These are phyloP conservation scores for Opisthograptis luteolata DNA, from an alignment of 2,888 invertebrate genomes.

Conservation along the genomic window DNA sequence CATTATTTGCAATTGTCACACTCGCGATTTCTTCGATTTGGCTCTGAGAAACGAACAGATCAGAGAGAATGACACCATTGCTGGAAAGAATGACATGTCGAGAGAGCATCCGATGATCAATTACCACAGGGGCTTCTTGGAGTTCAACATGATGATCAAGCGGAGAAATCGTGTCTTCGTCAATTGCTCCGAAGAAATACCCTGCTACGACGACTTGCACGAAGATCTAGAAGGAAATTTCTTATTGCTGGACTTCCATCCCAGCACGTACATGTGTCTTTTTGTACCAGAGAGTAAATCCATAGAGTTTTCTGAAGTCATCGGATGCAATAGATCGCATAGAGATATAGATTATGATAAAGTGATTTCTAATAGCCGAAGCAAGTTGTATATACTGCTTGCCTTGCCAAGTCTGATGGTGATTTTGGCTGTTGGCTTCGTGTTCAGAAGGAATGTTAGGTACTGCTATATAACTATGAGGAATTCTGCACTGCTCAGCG, in stretches of 20 bases:
- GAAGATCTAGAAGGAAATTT: constrained; percentile 45
- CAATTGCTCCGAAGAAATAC: constrained; percentile 32
- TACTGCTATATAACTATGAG: constrained; percentile 85
- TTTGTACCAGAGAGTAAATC: constrained; percentile 43
- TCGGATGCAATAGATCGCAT: constrained; percentile 42
- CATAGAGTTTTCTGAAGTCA: constrained; percentile 40
- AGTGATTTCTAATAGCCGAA: constrained; percentile 34
- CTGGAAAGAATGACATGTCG: not conserved
- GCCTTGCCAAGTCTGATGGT: constrained; percentile 49
- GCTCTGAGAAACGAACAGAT: constrained; percentile 48
- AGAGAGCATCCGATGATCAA: not conserved
- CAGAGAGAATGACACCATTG: not conserved
- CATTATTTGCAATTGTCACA: constrained; percentile 84
- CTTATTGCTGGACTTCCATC: constrained; percentile 55
- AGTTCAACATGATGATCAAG: constrained; percentile 48
- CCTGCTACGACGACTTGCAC: constrained; percentile 25
- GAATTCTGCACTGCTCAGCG: constrained; percentile 82
- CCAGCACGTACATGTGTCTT: constrained; percentile 52
- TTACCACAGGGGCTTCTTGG: constrained; percentile 51
- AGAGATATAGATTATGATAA: constrained; percentile 41
- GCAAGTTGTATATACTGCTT: constrained; percentile 46
- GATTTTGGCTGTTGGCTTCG: constrained; percentile 45
- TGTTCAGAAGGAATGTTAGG: constrained; percentile 80
- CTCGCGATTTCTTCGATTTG: constrained; percentile 77
- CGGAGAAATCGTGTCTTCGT: constrained; percentile 39